Base-by-base conservation (phyloP, 2,888 invertebrate species). In the Luperina testacea region DNA sequence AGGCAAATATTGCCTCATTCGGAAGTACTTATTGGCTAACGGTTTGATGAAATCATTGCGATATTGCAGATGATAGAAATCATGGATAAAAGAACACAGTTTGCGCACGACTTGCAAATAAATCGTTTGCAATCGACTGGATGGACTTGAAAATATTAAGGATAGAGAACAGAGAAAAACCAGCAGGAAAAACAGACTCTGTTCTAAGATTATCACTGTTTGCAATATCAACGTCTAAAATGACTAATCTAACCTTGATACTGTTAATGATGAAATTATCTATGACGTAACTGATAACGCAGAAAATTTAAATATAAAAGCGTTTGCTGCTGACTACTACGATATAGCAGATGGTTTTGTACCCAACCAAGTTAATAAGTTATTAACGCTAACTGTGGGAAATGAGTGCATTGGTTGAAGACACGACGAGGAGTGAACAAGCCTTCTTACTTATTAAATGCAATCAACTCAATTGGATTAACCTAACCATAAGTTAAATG, bases 211-310 rank as follows among this genome's bases (percentile, higher is more conserved):
- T 27, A 68, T 68, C 61, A 64, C 11, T 59, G 57, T 45, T 45
- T 42, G 59, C 72, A 59, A 48, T 77, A 53, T 48, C 17, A 57
- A 24, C 8, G 59, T 75, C 53, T 48, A 48, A 51, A 75, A 7
- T 75, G 64, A 79, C 27, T 75, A 75, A 75, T 70, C n/a, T 72
- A 72, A 72, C 82, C 82, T 75, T 83, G 83, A 64, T 72, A 84
- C 57, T 80, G 73, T 70, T 73, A 67, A 84, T 80, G 48, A 83
- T 63, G 76, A 59, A 67, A 67, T 76, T 57, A 76, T 74, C 70
- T 71, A 71, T 83, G 84, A 80, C 73, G 71, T 71, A 67, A 73
- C 48, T 70, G 70, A 82, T 72, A 83, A 64, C 13, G 38, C n/a
- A 45, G 59, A 71, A 45, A 27, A 71, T 57, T 59, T 57, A 7